Base-by-base conservation (phyloP, 1,140 invertebrate genomes). In the Pogonomyrmex californicus region DNA sequence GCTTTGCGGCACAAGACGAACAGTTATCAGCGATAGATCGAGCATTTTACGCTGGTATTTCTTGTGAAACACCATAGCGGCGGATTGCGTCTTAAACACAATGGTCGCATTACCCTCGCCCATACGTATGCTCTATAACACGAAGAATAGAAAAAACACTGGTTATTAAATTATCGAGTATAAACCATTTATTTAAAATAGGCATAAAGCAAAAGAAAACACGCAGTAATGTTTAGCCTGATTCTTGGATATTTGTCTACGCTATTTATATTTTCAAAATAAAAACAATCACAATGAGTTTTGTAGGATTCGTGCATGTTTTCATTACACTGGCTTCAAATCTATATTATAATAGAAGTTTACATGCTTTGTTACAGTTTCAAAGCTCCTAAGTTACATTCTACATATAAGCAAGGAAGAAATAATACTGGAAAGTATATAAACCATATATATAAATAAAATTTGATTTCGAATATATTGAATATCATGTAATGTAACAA, bases 31-130 rank as follows among this genome's bases (percentile, higher is more conserved):
- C 60, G 96, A 96, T 54, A 96, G 91, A 91, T 96, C 96, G 51
- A 96, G 93, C 95, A 96, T 96, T 94, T 96, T 95, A 68, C 96
- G 95, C 85, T 96, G 96, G 91, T 96, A 96, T 94, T 96, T 96
- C 90, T 96, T 96, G 92, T 95, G 96, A 95, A 96, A 96, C 77
- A 95, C 94, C 93, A 95, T 94, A 77, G 96, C 96, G 65, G 96
- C 96, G 78, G 95, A 95, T 88, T 95, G 95, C 62, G 95, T 96
- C 91, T 96, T 96, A 94, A 96, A 96, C 79, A 94, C 93, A 78
- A 96, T 95, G 75, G 95, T 96, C 87, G 96, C 96, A 81, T 94
- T 95, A 85, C 96, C 94, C 73, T 96, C 95, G 87, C 95, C 92
- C 95, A 96, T 95, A 71, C 92, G 92, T 91, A 95, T 93, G 86